Conservation (phyloP, 2,888 invertebrate genomes). For the Cancer borealis region DNA sequence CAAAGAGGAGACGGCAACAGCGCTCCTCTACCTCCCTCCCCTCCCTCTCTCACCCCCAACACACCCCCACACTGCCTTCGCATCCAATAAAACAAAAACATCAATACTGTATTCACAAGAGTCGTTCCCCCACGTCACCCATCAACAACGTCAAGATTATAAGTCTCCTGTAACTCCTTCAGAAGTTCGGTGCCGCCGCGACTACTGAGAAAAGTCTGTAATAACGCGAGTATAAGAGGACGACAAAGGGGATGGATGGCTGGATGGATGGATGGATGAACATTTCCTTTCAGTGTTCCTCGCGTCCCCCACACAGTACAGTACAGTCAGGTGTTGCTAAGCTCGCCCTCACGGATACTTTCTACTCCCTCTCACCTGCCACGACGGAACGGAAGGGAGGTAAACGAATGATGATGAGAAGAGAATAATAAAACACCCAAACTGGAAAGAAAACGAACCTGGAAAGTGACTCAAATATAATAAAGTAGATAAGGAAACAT, state of each 20-base stretch:
- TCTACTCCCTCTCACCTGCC: no score
- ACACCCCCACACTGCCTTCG: not conserved
- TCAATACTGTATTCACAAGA: constrained; percentile 16
- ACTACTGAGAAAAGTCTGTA: not conserved
- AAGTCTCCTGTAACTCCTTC: not conserved
- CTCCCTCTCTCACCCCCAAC: not conserved
- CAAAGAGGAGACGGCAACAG: constrained; percentile 35
- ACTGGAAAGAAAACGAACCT: not conserved
- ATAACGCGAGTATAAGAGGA: not conserved
- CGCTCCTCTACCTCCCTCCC: constrained; percentile 10
- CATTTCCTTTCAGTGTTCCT: no score
- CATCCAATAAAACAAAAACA: constrained; percentile 35
- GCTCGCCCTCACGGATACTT: no score
- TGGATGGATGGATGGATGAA: no score
- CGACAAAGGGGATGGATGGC: no score
- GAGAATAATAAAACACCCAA: not conserved
- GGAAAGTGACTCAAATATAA: not conserved
- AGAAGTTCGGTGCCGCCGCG: not conserved
- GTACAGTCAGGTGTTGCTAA: no score
- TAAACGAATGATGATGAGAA: not conserved
- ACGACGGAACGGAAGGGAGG: not conserved
- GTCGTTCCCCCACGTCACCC: not conserved
- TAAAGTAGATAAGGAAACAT: not conserved
- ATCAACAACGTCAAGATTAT: not conserved
- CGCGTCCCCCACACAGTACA: no score